These are phyloP conservation scores for Axinella damicornis DNA, from an alignment of 37 sponge, comb jelly and placozoan genomes.

Conservation along the genomic window DNA sequence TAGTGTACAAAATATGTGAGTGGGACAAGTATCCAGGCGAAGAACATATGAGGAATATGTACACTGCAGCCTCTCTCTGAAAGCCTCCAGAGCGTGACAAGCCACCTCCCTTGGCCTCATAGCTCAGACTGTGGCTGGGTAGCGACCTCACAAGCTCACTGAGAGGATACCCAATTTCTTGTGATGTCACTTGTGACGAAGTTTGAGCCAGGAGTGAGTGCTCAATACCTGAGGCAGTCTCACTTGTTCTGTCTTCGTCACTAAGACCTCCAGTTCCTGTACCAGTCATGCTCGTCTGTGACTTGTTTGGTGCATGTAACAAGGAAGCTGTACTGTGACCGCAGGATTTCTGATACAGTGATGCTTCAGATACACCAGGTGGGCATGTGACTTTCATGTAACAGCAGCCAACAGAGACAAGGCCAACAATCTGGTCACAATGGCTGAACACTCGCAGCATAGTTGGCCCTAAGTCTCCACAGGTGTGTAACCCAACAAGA, in stretches of 20 bases:
- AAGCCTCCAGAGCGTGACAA: slow-evolving; percentile 74
- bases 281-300: neutral
- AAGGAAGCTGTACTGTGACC: no score
- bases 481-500: slow-evolving; percentile 81
- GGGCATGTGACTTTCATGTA: slow-evolving; percentile 79
- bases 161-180: slow-evolving; percentile 61
- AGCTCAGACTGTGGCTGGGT: slow-evolving; percentile 52
- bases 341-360: no score
- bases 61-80: slow-evolving; percentile 41
- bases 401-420: slow-evolving; percentile 85
- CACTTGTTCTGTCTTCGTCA: neutral
- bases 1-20: neutral
- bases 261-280: no score
- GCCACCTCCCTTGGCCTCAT: slow-evolving; percentile 78
- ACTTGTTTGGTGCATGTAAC: neutral
- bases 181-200: no score
- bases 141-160: slow-evolving; percentile 36
- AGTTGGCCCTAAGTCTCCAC: slow-evolving; percentile 79
- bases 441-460: slow-evolving; percentile 70
- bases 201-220: no score
- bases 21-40: neutral
- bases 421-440: slow-evolving; percentile 34
- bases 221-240: no score
- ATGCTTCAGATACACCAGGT: no score
- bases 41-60: neutral